A percentile compares a stretch with the other conserved stretches of the same genome.
phyloP scores from a whole-genome alignment of 2,113 vertebrate genomes.

The Alectura lathami region DNA sequence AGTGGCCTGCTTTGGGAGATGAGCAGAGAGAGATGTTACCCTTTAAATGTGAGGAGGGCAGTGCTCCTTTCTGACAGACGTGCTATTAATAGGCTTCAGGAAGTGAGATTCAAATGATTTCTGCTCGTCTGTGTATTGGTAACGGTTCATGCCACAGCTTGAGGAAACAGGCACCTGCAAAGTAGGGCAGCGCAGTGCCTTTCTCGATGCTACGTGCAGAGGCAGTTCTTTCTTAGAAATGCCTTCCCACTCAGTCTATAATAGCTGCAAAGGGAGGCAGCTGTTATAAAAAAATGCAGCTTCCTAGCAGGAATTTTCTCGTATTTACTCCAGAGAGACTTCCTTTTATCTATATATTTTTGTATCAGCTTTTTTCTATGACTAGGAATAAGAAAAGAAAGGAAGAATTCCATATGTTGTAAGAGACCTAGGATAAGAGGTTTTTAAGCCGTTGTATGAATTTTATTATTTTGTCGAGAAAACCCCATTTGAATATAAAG shows the following conservation, averaged over 20 bases:
- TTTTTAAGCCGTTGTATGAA: not conserved
- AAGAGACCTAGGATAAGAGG: not conserved
- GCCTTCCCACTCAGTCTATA: not conserved
- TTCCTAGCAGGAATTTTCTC: not conserved
- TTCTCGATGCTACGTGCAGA: not conserved
- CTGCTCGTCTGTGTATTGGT: not conserved
- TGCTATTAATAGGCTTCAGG: not conserved
- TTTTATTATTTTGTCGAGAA: constrained; percentile 1
- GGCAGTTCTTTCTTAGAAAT: not conserved
- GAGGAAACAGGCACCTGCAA: not conserved
- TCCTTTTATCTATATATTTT: not conserved
- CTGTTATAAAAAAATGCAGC: not conserved
- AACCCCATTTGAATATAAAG: not conserved
- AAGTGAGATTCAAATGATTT: not conserved
- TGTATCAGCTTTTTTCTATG: not conserved
- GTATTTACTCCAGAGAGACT: not conserved
- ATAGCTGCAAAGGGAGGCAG: not conserved
- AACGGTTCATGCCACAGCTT: not conserved
- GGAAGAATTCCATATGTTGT: not conserved
- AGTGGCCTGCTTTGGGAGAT: not conserved
- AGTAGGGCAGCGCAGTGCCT: not conserved
- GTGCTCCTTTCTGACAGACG: not conserved
- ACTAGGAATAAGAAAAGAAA: not conserved
- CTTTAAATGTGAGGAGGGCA: not conserved
- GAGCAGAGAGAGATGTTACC: not conserved